phyloP scores from a whole-genome alignment of 2,888 invertebrate species.

The Neoaliturus tenellus region DNA sequence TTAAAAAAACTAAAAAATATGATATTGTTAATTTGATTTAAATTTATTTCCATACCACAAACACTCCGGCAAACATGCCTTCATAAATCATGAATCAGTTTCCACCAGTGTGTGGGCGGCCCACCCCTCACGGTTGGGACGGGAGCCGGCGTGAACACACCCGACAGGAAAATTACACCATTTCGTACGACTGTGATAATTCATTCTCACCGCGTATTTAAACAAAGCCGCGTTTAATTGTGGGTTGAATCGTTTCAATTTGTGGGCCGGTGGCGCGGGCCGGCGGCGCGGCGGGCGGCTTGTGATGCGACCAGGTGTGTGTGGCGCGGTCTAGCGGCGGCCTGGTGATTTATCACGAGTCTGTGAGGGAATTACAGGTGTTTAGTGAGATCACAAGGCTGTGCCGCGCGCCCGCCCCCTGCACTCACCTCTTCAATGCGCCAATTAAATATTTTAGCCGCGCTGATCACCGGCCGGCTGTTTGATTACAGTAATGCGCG shows the following conservation, averaged over 20 bases:
- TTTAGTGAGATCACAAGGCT: conserved; percentile 42
- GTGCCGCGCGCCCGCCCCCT: conserved; percentile 30
- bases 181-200: conserved; percentile 35
- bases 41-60: too few species aligned
- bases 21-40: too few species aligned
- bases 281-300: not conserved
- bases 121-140: not conserved
- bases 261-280: not conserved
- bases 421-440: conserved; percentile 49
- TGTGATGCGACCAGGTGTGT: not conserved
- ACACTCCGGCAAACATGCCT: too few species aligned
- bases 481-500: conserved; percentile 47
- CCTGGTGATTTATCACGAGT: conserved; percentile 1
- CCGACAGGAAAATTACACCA: conserved; percentile 37
- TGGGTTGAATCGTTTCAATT: conserved; percentile 40
- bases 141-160: not conserved
- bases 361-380: conserved; percentile 34
- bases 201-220: conserved; percentile 37
- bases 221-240: conserved; percentile 43
- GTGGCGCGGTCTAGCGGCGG: not conserved
- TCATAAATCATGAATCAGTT: too few species aligned
- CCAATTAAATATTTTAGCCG: conserved; percentile 52
- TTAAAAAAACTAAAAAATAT: too few species aligned
- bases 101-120: not conserved
- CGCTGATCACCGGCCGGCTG: conserved; percentile 41